phyloP scores from a whole-genome alignment of 2,113 vertebrate genomes.

The Syngnathoides biaculeatus region DNA sequence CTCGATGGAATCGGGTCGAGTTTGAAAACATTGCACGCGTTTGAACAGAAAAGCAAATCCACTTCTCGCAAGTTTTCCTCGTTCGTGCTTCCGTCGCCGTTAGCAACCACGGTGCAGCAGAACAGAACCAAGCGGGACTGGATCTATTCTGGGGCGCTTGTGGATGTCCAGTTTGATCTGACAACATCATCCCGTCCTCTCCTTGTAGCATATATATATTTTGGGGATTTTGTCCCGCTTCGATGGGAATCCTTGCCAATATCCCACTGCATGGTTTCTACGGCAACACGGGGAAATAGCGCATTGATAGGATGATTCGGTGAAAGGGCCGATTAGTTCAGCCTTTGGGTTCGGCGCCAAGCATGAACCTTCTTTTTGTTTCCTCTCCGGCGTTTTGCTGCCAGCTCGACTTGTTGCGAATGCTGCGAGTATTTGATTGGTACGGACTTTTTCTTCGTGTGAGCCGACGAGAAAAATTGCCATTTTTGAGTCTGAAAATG shows the following conservation, averaged over 20 bases:
- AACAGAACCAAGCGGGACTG: no score
- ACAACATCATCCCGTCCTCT: background rate
- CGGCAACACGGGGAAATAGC: constrained; percentile 60
- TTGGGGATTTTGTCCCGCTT: constrained; percentile 27
- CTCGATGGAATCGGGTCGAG: no score
- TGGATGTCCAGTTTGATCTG: no score
- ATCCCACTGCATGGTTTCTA: constrained; percentile 56
- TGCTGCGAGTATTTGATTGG: constrained; percentile 44
- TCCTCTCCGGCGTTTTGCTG: constrained; percentile 39
- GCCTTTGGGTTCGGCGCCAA: constrained; percentile 53
- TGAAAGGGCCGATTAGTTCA: constrained; percentile 65
- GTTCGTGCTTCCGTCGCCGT: no score
- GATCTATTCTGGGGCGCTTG: no score
- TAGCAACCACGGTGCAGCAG: no score
- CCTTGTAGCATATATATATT: constrained; percentile 30
- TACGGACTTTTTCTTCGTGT: constrained; percentile 21
- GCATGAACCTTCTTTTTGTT: constrained; percentile 48
- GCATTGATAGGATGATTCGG: constrained; percentile 51
- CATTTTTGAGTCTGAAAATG: background rate
- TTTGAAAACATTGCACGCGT: no score
- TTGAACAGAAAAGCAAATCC: no score
- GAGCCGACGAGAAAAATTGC: constrained; percentile 10
- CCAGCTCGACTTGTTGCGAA: constrained; percentile 56
- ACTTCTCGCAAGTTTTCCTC: no score
- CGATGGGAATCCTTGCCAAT: constrained; percentile 45